Evolutionary conservation across 2,113 vertebrate genomes (phyloP).

Genomic region (Peucedramus taeniatus): DNA sequence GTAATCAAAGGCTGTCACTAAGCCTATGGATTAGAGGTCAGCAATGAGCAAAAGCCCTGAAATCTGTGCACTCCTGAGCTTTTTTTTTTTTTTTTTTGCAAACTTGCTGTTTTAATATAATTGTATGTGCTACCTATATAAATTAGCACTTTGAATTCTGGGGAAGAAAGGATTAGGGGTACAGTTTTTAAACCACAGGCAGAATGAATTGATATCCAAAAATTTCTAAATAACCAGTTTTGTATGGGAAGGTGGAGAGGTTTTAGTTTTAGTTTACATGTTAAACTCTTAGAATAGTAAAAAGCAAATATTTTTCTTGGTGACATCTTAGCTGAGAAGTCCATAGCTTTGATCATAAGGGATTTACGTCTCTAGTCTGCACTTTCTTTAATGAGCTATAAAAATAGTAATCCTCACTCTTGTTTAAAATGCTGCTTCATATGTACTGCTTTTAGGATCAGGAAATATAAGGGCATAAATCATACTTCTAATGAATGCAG

Average conservation of each 20-base stretch:
- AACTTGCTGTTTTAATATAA: neutral
- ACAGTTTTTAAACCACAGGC: neutral
- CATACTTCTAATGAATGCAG: neutral
- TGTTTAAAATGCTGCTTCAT: neutral
- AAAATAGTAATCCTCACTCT: neutral
- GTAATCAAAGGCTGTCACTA: neutral
- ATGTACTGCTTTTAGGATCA: neutral
- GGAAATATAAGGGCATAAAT: neutral
- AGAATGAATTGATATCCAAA: neutral
- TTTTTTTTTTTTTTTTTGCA: neutral
- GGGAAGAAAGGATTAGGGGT: neutral
- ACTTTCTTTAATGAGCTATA: neutral
- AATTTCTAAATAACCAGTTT: neutral
- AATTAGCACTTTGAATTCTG: neutral
- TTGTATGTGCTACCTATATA: neutral
- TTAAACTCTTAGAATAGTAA: neutral
- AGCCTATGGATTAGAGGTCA: neutral
- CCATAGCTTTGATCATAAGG: neutral
- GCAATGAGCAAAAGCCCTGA: neutral
- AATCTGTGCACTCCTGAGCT: neutral
- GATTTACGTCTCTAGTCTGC: neutral
- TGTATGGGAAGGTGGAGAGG: neutral
- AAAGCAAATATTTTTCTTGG: neutral
- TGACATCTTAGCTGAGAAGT: neutral
- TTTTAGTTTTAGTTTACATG: neutral